A percentile compares a stretch with the other conserved stretches of the same genome.
Evolutionary conservation across 2,888 invertebrate species (phyloP).

Genomic region (Alcis repandata): DNA sequence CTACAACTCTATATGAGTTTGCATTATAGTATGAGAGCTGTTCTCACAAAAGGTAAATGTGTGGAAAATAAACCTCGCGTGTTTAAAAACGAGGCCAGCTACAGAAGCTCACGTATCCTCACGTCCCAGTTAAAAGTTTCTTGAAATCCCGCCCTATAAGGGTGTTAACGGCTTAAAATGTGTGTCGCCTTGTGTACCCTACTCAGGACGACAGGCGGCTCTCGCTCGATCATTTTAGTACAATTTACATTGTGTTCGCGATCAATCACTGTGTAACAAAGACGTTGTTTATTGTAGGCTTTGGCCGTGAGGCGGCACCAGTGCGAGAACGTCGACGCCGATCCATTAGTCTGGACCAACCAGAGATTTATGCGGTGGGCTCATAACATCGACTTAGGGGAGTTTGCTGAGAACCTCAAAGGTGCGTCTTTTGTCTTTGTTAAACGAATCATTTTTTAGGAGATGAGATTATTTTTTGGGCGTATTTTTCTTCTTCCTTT

Average conservation of each 20-base stretch:
- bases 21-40: no score
- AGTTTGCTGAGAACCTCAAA: conserved; percentile 97
- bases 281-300: conserved; percentile 86
- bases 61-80: no score
- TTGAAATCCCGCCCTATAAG: not conserved
- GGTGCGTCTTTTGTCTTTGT: conserved; percentile 81
- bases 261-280: conserved; percentile 59
- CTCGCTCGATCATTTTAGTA: conserved; percentile 50
- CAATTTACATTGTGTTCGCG: conserved; percentile 53
- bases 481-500: not conserved
- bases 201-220: conserved; percentile 29
- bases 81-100: not conserved
- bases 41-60: no score
- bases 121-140: not conserved
- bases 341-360: conserved; percentile 98
- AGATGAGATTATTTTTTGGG: conserved; percentile 8
- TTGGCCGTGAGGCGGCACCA: conserved; percentile 95
- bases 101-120: not conserved
- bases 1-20: no score
- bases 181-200: conserved; percentile 30
- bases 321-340: conserved; percentile 95
- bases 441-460: conserved; percentile 11
- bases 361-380: conserved; percentile 98
- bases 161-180: not conserved
- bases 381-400: conserved; percentile 96